Conservation (phyloP, 1,140 invertebrate genomes). For the Antheraea mylitta region DNA sequence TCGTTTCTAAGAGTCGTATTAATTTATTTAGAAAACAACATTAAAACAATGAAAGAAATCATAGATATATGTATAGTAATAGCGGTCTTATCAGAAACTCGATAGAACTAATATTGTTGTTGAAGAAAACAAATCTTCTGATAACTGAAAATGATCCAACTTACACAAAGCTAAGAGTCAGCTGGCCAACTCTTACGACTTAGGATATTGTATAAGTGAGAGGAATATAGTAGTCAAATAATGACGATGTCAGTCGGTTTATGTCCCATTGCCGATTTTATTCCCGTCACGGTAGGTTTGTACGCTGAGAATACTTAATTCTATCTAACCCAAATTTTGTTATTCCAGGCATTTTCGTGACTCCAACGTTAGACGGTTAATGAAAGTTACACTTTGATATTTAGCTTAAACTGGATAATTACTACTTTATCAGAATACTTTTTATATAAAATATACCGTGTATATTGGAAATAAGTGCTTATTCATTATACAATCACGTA, state of each 20-base stretch:
- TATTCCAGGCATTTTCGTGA: neutral
- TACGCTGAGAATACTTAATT: slow-evolving; percentile 6
- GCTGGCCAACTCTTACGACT: neutral
- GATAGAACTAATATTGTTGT: too few species aligned
- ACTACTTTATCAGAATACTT: neutral
- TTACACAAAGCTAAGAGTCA: too few species aligned
- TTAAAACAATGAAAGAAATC: too few species aligned
- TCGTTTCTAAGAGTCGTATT: too few species aligned
- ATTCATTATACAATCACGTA: too few species aligned
- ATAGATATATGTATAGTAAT: too few species aligned
- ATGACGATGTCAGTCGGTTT: neutral
- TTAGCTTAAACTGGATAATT: neutral
- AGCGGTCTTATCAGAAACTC: too few species aligned
- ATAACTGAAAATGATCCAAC: too few species aligned
- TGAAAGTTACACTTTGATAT: neutral
- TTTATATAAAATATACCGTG: too few species aligned
- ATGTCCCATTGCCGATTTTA: neutral
- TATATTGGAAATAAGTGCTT: too few species aligned
- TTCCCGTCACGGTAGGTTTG: neutral
- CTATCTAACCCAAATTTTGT: neutral
- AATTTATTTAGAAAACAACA: too few species aligned
- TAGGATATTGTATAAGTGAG: neutral
- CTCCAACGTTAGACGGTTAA: neutral
- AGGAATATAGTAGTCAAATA: slow-evolving; percentile 1
- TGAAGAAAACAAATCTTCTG: too few species aligned